Base-by-base conservation (phyloP, 2,888 invertebrate genomes). In the Oscheius myriophilus region DNA sequence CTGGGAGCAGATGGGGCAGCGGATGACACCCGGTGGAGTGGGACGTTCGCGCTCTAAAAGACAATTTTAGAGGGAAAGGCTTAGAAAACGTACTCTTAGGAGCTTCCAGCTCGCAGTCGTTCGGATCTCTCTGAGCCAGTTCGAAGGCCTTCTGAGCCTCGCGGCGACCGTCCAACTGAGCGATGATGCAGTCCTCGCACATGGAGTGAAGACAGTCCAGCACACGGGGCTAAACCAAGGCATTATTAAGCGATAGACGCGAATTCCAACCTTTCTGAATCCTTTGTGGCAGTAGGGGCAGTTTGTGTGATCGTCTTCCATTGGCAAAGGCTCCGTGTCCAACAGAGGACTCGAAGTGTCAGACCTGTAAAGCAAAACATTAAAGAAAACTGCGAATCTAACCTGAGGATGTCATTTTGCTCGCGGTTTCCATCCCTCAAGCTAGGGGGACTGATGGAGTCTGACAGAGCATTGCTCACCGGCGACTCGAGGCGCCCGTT, bases 131-230 rank as follows among this genome's bases (percentile, higher is more conserved):
- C 39, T 11, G 18, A 46, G 26, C 61, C 63, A n/a, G 64, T 68
- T 14, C 74, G 66, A 59, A 65, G 62, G 21, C 71, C 66, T 62
- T 76, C 70, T 18, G 72, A 51, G 67, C 67, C 16, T 80, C 79
- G n/a, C 71, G 62, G 16, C 81, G 66, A 0, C 82, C 80, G 59
- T 83, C 83, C 42, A 84, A 70, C 67, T 82, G 81, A 16, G 81
- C 84, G 16, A 82, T 84, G 49, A 96, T 90, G 89, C 96, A 96
- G 79, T 91, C 91, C 89, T 94, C 93, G 89, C 96, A 96, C 89
- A 94, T 95, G 62, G 93, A 93, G 90, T 96, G 96, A 87, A 96
- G 91, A 89, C 96, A 96, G 84, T 92, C 92, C 86, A 96, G 90
- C 76, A 96, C 92, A 80, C 94, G 91, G 71, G 96, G 95, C 87